phyloP scores from a whole-genome alignment of 2,888 invertebrate genomes.

The Amphipoea lucens region DNA sequence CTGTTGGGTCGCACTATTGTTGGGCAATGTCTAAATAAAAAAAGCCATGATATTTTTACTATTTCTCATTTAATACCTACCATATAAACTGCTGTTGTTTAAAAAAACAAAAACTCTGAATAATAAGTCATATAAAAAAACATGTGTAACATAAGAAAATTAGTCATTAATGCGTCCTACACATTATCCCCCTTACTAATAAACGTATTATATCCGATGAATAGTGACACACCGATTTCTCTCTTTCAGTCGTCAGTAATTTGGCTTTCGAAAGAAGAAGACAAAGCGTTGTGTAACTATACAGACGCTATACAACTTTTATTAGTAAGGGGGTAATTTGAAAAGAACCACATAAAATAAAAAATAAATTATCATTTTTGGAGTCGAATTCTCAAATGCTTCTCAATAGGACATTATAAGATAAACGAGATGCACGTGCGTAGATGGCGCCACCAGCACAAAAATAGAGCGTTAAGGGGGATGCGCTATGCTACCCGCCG shows the following conservation, averaged over 20 bases:
- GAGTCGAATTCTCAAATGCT: neutral
- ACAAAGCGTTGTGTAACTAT: no score
- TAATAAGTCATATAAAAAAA: neutral
- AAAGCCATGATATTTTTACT: neutral
- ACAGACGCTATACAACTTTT: no score
- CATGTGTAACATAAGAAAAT: neutral
- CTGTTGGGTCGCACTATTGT: neutral
- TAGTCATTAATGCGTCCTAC: neutral
- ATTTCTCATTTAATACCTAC: neutral
- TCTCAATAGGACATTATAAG: no score
- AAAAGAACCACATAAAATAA: neutral
- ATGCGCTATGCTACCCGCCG: no score
- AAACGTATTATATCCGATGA: no score
- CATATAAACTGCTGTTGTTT: neutral
- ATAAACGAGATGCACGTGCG: neutral
- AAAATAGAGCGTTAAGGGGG: neutral
- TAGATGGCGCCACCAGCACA: neutral
- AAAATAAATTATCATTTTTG: neutral
- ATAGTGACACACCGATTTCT: no score
- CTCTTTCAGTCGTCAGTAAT: no score
- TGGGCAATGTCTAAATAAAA: neutral
- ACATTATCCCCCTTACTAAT: no score
- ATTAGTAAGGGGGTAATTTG: neutral
- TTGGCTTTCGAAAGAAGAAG: no score
- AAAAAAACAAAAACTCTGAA: neutral